These are phyloP conservation scores for Gastrophysa polygoni DNA, from an alignment of 2,888 invertebrate genomes.

Conservation along the genomic window DNA sequence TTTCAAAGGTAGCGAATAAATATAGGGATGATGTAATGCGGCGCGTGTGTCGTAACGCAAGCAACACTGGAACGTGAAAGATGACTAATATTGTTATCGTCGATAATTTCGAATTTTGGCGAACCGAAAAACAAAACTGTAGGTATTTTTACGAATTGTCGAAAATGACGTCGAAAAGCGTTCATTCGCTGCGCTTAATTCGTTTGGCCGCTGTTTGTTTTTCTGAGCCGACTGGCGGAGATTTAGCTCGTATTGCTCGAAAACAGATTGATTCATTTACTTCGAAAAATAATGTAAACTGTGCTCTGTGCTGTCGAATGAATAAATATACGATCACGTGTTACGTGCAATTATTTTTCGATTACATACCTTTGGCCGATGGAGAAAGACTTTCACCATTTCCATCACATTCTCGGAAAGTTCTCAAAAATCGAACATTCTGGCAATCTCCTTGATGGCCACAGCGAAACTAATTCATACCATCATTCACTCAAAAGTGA, in stretches of 20 bases:
- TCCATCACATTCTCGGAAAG: too few relatives aligned
- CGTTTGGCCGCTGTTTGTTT: too few relatives aligned
- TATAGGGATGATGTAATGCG: conserved; percentile 12
- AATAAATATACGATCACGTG: background rate
- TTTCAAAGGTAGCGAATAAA: conserved; percentile 8
- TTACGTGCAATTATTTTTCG: background rate
- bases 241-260: conserved; percentile 23
- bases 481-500: too few relatives aligned
- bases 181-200: too few relatives aligned
- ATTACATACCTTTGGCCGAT: too few relatives aligned
- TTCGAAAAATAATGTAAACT: conserved; percentile 20
- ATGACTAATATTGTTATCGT: background rate
- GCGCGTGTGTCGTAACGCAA: background rate
- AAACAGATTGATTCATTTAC: conserved; percentile 30
- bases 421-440: too few relatives aligned
- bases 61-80: conserved; percentile 5
- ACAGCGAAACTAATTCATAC: too few relatives aligned
- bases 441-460: too few relatives aligned
- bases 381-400: too few relatives aligned
- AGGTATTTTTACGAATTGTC: background rate
- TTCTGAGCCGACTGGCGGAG: conserved; percentile 16
- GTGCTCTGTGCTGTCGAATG: background rate
- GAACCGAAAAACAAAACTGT: background rate
- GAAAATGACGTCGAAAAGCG: conserved; percentile 6
- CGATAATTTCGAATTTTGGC: background rate